phyloP scores from a whole-genome alignment of 2,888 invertebrate species.

The Drosophila helvetica region DNA sequence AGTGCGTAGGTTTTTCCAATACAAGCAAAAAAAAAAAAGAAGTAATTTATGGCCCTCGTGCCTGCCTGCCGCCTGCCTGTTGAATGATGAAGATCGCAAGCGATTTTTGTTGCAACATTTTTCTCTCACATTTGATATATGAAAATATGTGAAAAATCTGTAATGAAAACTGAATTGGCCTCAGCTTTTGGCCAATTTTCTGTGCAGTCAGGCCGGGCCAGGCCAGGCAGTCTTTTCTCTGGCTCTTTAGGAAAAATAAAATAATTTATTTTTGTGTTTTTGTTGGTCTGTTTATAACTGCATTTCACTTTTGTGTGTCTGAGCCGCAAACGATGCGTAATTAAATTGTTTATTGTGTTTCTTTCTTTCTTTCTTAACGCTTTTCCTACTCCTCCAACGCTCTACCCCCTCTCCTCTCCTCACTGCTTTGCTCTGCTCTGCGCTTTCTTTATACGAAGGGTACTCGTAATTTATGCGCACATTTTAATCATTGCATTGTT shows the following conservation, averaged over 20 bases:
- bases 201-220: no score
- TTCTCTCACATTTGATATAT: slow-evolving; percentile 44
- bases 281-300: slow-evolving; percentile 40
- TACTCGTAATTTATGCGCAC: slow-evolving; percentile 44
- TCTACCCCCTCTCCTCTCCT: neutral
- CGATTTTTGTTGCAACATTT: slow-evolving; percentile 13
- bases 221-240: no score
- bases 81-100: slow-evolving; percentile 1
- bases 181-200: slow-evolving; percentile 14
- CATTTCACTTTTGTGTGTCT: slow-evolving; percentile 67
- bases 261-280: slow-evolving; percentile 33
- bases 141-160: slow-evolving; percentile 17
- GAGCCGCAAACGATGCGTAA: slow-evolving; percentile 54
- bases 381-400: no score
- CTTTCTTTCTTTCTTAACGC: slow-evolving; percentile 46
- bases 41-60: slow-evolving; percentile 48
- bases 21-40: slow-evolving; percentile 8
- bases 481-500: slow-evolving; percentile 40
- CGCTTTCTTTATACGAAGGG: slow-evolving; percentile 38
- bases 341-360: slow-evolving; percentile 56
- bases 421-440: slow-evolving; percentile 2
- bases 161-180: slow-evolving; percentile 11
- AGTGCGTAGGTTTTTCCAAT: slow-evolving; percentile 42
- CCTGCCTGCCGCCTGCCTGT: slow-evolving; percentile 2
- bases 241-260: slow-evolving; percentile 19